These are phyloP conservation scores for Limnephilus lunatus DNA, from an alignment of 2,888 invertebrate species.

Conservation along the genomic window DNA sequence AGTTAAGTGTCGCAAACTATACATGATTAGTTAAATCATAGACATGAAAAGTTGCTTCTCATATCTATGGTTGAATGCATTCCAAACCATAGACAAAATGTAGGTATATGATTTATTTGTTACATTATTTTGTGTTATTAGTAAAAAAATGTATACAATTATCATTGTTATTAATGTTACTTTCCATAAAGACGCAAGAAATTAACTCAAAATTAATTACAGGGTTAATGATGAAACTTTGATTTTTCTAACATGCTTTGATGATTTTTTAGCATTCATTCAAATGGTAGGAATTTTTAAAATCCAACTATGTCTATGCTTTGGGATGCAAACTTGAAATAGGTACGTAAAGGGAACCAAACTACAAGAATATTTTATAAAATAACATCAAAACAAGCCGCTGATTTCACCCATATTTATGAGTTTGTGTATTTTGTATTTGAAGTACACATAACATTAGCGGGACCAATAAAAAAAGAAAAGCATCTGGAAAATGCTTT, in stretches of 20 bases:
- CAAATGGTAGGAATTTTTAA: background rate
- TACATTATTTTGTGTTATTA: background rate
- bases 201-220: background rate
- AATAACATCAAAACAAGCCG: background rate
- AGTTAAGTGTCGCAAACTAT: background rate
- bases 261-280: background rate
- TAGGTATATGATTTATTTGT: background rate
- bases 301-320: background rate
- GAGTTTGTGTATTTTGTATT: background rate
- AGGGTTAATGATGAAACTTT: background rate
- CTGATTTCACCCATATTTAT: background rate
- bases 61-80: background rate
- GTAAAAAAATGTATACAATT: background rate
- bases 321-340: background rate
- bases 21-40: background rate
- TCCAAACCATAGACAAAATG: background rate
- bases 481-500: background rate
- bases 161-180: background rate
- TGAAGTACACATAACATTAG: background rate
- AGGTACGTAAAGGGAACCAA: background rate
- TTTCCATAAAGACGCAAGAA: background rate
- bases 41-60: background rate
- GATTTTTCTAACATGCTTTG: background rate
- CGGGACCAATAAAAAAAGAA: background rate
- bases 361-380: slow-evolving; percentile 13